Evolutionary conservation across 2,113 vertebrate genomes (phyloP), one percentile per base, ranked within the genome.

Genomic region (Pollimyrus isidori): DNA sequence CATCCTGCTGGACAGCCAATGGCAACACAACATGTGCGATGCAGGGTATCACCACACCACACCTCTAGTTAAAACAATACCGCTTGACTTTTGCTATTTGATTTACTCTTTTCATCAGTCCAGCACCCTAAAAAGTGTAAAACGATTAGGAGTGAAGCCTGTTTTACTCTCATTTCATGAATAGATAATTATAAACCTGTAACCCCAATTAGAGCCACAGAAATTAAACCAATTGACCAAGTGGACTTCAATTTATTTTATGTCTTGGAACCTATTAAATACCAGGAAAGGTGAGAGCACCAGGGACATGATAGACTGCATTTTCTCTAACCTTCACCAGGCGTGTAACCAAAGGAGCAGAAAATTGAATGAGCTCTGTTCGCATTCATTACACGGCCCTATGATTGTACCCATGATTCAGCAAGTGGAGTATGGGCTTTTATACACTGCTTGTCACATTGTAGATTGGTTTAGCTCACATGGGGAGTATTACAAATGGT

Each of bases 331-430:
- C 35, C 80, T 85, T 45, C 50, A 42, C 35, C 69, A n/a, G 15
- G 3, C 45, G 3, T 73, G 65, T 35, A 26, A 73, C 65, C 30
- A 5, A 73, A 73, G 65, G 65, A 73, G 35, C 73, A 56, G 39
- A 21, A 89, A 42, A 52, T 53, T 3, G 46, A 35, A 80, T 19
- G 35, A 42, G 15, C 26, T 15, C 15, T 48, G 45, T 53, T 73
- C 62, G 23, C 89, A 73, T 85, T 87, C 62, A 89, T 87, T 52
- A 89, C 69, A 86, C 9, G 2, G 30, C 35, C 58, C 65, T 65
- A 49, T 56, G 52, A 42, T 76, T 9, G 17, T 17, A 48, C 53
- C 11, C 6, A 15, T 19, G 80, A n/a, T 30, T 84, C 21, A 58
- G 30, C 23, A 86, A 86, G 82, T 46, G 1, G 45, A 85, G 83